Evolutionary conservation across 2,113 vertebrate genomes (phyloP).

Genomic region (Sinocyclocheilus maitianheensis): DNA sequence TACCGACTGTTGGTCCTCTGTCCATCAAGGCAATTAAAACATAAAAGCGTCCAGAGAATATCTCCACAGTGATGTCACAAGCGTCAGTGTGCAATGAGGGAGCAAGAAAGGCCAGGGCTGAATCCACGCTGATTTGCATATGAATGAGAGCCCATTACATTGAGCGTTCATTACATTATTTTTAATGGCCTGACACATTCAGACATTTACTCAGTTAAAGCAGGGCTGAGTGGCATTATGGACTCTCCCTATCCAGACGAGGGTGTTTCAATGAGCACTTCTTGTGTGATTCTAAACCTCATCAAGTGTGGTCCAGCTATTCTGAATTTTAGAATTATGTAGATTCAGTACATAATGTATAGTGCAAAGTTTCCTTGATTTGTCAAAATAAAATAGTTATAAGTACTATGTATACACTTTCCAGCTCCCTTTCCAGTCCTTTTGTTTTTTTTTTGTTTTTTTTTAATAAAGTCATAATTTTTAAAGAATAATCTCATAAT

Average conservation of each 20-base stretch:
- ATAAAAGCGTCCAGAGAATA: slow-evolving; percentile 45
- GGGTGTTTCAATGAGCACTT: neutral
- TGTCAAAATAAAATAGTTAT: neutral
- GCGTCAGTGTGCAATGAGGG: slow-evolving; percentile 25
- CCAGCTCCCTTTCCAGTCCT: too few species aligned
- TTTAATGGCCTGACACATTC: slow-evolving; percentile 35
- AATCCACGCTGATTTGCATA: slow-evolving; percentile 57
- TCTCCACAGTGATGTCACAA: slow-evolving; percentile 48
- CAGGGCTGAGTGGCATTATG: neutral
- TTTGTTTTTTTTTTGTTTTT: too few species aligned
- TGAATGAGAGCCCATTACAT: slow-evolving; percentile 42
- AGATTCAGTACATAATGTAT: neutral
- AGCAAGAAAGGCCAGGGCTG: slow-evolving; percentile 48
- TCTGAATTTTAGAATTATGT: neutral
- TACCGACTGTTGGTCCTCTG: slow-evolving; percentile 5
- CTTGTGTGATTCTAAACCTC: neutral
- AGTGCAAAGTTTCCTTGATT: neutral
- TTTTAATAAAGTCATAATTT: too few species aligned
- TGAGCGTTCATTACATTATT: slow-evolving; percentile 49
- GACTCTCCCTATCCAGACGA: slow-evolving; percentile 5
- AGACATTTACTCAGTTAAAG: slow-evolving; percentile 3
- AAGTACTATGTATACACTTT: neutral
- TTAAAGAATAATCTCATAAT: too few species aligned
- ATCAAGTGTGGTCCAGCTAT: neutral
- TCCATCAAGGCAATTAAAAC: slow-evolving; percentile 43